Percentiles rank a stretch among this genome's conserved stretches.
Conservation (phyloP, 1,140 invertebrate species). For the Anoplolepis gracilipes region DNA sequence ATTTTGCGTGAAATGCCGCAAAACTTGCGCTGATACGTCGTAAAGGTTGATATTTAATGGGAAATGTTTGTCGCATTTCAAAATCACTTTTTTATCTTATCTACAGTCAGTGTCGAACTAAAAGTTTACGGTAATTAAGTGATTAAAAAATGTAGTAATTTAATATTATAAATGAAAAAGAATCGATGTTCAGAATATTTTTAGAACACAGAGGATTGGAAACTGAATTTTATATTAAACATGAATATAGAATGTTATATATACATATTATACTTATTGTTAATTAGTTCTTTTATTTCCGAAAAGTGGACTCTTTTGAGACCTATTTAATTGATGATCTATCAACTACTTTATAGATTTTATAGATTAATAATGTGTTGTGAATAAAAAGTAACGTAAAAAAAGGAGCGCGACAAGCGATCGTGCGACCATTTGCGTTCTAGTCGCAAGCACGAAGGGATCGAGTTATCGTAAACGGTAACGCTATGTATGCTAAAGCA, state of each 20-base stretch:
- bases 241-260: neutral
- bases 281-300: neutral
- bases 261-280: neutral
- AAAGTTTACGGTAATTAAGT: neutral
- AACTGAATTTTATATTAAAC: neutral
- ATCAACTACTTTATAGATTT: neutral
- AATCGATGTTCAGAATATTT: neutral
- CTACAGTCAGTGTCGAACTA: neutral
- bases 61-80: neutral
- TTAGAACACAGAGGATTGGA: neutral
- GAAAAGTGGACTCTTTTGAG: neutral
- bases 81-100: slow-evolving; percentile 15
- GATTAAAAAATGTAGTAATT: neutral
- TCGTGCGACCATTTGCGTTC: slow-evolving; percentile 3
- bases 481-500: slow-evolving; percentile 72
- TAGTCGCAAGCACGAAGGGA: slow-evolving; percentile 53
- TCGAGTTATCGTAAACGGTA: slow-evolving; percentile 67
- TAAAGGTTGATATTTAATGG: slow-evolving; percentile 56
- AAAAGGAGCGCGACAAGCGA: neutral
- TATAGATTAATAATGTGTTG: neutral
- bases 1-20: slow-evolving; percentile 11
- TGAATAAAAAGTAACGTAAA: neutral
- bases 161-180: neutral
- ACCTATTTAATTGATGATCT: neutral
- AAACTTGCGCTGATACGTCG: slow-evolving; percentile 44